Conservation (phyloP, 2,113 vertebrate species). For the Miniopterus natalensis region DNA sequence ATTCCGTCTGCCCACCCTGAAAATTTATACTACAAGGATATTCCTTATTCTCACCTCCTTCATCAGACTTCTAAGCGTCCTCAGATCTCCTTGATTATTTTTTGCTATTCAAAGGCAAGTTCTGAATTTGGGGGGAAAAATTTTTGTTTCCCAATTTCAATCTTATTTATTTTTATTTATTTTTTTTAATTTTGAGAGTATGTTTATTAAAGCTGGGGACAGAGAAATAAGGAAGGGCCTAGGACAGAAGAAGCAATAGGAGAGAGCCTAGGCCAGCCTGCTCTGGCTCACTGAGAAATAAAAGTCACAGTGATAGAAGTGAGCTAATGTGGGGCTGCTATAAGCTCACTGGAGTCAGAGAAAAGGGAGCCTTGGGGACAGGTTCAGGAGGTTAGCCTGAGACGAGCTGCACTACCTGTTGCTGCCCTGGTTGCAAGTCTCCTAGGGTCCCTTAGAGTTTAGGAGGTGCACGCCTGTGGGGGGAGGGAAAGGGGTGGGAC, state of each 20-base stretch:
- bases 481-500: not conserved
- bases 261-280: not conserved
- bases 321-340: not conserved
- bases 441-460: not conserved
- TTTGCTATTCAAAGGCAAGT: slow-evolving; percentile 51
- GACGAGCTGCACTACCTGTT: not conserved
- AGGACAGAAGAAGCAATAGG: not conserved
- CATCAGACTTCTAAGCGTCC: slow-evolving; percentile 29
- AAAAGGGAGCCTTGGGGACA: not conserved
- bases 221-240: not conserved
- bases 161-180: not conserved
- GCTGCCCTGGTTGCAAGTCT: not conserved
- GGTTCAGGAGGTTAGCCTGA: not conserved
- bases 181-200: not conserved
- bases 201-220: not conserved
- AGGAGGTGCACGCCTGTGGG: not conserved
- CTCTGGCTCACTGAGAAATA: not conserved
- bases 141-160: not conserved
- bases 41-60: slow-evolving; percentile 61
- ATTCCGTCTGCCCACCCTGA: slow-evolving; percentile 66
- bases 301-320: not conserved
- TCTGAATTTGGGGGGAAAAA: not conserved
- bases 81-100: not conserved
- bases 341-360: not conserved
- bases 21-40: slow-evolving; percentile 55